These are phyloP conservation scores for Aporrectodea caliginosa DNA, from an alignment of 1,140 invertebrate genomes.

Conservation along the genomic window DNA sequence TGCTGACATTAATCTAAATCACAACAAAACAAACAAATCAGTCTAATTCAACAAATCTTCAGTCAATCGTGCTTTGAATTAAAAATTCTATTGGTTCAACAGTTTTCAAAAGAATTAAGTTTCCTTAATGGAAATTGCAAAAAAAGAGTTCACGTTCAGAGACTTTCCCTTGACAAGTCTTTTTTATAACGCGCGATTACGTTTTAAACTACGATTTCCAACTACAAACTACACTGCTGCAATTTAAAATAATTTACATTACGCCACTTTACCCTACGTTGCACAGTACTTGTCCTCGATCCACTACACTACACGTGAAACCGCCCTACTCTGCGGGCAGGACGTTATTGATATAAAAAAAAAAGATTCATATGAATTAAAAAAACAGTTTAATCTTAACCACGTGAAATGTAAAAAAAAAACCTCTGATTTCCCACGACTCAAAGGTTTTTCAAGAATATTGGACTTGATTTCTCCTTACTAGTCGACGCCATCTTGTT, in stretches of 20 bases:
- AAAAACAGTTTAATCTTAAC: conserved; percentile 21
- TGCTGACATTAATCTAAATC: conserved; percentile 69
- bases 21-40: conserved; percentile 6
- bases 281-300: no score
- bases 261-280: no score
- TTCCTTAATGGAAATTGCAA: conserved; percentile 57
- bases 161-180: conserved; percentile 5
- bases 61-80: conserved; percentile 26
- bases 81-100: not conserved
- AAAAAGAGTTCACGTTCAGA: conserved; percentile 13
- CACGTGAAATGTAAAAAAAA: no score
- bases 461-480: conserved; percentile 46
- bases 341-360: not conserved
- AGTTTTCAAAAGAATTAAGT: conserved; percentile 25
- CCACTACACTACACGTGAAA: no score
- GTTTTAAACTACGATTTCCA: no score
- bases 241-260: no score
- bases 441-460: conserved; percentile 85
- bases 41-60: not conserved
- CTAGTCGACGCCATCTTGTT: conserved; percentile 36
- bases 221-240: no score
- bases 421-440: conserved; percentile 86
- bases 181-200: not conserved
- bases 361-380: not conserved
- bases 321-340: not conserved